Base-by-base conservation (phyloP, 2,113 vertebrate species). In the Lagopus leucura region DNA sequence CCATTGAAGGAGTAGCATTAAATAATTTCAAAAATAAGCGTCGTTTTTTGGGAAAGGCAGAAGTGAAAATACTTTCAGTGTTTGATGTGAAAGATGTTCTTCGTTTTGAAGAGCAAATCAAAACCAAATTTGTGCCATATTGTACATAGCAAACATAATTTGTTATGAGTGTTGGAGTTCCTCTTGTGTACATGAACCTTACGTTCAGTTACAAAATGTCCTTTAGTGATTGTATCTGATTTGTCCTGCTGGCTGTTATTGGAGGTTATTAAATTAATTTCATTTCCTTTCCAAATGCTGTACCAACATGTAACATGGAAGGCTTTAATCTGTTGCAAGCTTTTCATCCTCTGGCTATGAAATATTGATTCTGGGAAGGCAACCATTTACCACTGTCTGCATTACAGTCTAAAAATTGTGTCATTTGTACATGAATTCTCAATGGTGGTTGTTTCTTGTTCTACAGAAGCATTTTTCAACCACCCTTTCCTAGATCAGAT, bases 401-500 rank as follows among this genome's bases (percentile, higher is more conserved):
- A 67, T 1, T 8, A 11, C 11, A 76, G 78, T 40, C 83, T 92
- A 67, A 79, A 84, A 83, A 63, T 70, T 69, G 71, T 77, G 61
- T 40, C 47, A 16, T 64, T 61, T 50, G 36, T 74, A 36, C 25
- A 3, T 85, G 90, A 73, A 43, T 69, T 79, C 67, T 81, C 63
- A 19, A 8, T 45, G 74, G 45, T 65, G 64, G 11, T 91, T 47
- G 48, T 86, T 82, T 92, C 91, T 97, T 83, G 43, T 95, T 94
- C 96, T 98, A 22, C 97, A 99, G 99, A 99, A 86, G 80, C 98
- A 0, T 99, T 99, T 97, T 99, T 99, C 97, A 98, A 93, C 96
- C 99, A 99, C 97, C 98, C 99, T 95, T 99, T 99, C 96, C 97
- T 99, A 90, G 98, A 99, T 92, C 98, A 99, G n/a, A 82, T 98